phyloP scores from a whole-genome alignment of 2,888 invertebrate species.

The Cheilosia scutellata region DNA sequence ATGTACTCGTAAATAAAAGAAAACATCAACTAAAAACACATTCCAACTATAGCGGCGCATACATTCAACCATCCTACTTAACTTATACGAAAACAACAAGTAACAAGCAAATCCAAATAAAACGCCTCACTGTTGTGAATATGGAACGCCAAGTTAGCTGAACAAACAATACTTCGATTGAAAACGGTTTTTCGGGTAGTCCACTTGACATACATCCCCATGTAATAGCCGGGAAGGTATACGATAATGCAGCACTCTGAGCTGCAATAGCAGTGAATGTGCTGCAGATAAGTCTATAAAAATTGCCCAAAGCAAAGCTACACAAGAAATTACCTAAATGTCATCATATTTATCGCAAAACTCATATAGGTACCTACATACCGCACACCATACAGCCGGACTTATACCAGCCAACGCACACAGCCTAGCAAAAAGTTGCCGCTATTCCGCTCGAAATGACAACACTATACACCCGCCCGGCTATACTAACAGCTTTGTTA shows the following conservation, averaged over 20 bases:
- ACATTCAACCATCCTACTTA: not conserved
- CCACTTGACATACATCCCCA: slow-evolving; percentile 4
- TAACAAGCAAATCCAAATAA: not conserved
- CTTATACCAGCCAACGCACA: slow-evolving; percentile 2
- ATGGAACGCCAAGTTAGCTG: slow-evolving; percentile 33
- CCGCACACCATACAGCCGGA: not conserved
- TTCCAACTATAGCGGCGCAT: not conserved
- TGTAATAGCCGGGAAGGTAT: not conserved
- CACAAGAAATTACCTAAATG: slow-evolving; percentile 14
- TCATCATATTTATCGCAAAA: slow-evolving; percentile 32
- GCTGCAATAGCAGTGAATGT: slow-evolving; percentile 5
- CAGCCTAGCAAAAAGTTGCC: slow-evolving; percentile 33
- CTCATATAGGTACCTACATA: not conserved
- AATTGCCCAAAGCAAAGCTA: slow-evolving; percentile 1
- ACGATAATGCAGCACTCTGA: not conserved
- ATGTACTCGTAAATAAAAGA: too few species aligned
- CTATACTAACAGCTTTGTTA: slow-evolving; percentile 11
- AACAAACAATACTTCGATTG: slow-evolving; percentile 38
- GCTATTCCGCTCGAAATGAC: slow-evolving; percentile 59
- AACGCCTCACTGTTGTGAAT: slow-evolving; percentile 13
- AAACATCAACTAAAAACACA: not conserved
- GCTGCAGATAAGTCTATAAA: slow-evolving; percentile 12
- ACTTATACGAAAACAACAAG: not conserved
- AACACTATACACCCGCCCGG: not conserved
- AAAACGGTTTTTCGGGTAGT: slow-evolving; percentile 21